These are phyloP conservation scores for Verasper variegatus DNA, from an alignment of 2,113 vertebrate genomes.

Conservation along the genomic window DNA sequence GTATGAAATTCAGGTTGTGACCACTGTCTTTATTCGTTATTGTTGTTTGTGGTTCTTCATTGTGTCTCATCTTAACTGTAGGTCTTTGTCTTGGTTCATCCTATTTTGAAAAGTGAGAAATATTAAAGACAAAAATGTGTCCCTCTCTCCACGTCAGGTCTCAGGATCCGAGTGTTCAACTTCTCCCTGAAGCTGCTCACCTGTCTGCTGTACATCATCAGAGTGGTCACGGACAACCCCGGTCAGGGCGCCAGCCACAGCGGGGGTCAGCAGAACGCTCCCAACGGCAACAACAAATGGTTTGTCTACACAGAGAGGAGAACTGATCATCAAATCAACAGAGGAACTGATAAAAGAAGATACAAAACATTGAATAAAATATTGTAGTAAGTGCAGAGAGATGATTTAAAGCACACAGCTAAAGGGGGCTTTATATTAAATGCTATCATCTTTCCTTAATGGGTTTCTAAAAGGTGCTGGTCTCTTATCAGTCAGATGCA, in stretches of 20 bases:
- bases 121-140: too few species aligned
- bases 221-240: constrained; percentile 91
- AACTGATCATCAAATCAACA: not conserved
- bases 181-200: constrained; percentile 97
- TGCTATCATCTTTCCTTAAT: too few species aligned
- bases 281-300: constrained; percentile 71
- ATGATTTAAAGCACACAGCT: not conserved
- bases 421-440: too few species aligned
- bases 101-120: too few species aligned
- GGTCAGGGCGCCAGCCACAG: constrained; percentile 71
- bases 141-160: constrained; percentile 76
- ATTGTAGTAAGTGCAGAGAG: too few species aligned
- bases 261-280: constrained; percentile 38
- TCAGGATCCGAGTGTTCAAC: constrained; percentile 96
- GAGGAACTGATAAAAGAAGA: not conserved
- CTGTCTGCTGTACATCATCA: constrained; percentile 93
- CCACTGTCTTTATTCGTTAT: too few species aligned
- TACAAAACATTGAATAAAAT: too few species aligned
- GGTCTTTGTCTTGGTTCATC: not conserved
- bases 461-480: too few species aligned
- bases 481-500: too few species aligned
- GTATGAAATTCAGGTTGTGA: too few species aligned
- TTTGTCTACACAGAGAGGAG: constrained; percentile 30
- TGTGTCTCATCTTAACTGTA: too few species aligned
- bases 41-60: too few species aligned